These are phyloP conservation scores for Enoplosus armatus DNA, from an alignment of 2,797 vertebrate species.

Conservation along the genomic window DNA sequence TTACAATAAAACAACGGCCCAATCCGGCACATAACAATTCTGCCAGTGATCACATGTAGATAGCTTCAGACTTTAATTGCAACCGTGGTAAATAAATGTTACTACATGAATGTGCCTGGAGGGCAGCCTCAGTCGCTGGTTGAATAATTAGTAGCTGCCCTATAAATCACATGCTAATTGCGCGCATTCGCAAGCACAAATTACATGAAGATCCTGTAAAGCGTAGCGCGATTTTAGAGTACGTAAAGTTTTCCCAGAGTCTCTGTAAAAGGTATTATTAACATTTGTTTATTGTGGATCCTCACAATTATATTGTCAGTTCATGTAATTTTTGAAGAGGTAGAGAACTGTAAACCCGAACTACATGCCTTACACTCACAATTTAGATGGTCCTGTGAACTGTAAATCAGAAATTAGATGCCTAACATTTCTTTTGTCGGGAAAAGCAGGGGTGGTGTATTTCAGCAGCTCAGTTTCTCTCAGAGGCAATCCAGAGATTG, in stretches of 20 bases:
- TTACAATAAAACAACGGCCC: not conserved
- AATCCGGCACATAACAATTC: not conserved
- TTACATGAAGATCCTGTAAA: not conserved
- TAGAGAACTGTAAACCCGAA: not conserved
- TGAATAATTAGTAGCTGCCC: conserved; percentile 41
- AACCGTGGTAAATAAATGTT: conserved; percentile 24
- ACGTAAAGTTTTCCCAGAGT: not conserved
- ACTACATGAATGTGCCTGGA: conserved; percentile 31
- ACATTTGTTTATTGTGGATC: conserved; percentile 2
- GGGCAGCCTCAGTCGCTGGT: conserved; percentile 26
- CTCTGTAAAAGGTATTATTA: conserved; percentile 2
- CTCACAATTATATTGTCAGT: not conserved
- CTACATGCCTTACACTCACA: not conserved
- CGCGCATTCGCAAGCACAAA: conserved; percentile 6
- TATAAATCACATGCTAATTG: conserved; percentile 39
- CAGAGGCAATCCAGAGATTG: conserved; percentile 28
- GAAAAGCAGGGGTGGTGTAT: conserved; percentile 23
- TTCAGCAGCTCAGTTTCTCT: conserved; percentile 47
- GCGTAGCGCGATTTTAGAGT: not conserved
- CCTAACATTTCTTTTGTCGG: not conserved
- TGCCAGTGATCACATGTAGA: conserved; percentile 8
- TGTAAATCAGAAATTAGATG: not conserved
- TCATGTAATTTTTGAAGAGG: not conserved
- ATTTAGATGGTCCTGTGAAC: not conserved
- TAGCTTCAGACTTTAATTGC: conserved; percentile 34